phyloP scores from a whole-genome alignment of 2,113 vertebrate genomes.

The Psittacara wagleri region DNA sequence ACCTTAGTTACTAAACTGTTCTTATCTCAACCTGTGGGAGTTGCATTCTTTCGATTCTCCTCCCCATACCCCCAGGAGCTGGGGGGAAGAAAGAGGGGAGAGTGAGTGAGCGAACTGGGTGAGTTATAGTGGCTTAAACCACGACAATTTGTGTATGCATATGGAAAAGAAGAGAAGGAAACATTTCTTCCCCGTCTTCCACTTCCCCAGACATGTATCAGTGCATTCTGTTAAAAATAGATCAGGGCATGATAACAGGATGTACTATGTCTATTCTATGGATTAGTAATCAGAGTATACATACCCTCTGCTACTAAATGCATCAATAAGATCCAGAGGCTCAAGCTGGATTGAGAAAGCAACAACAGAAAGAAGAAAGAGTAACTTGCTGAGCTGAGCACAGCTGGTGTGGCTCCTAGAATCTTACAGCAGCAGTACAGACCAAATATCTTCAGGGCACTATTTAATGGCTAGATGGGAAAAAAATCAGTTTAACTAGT shows the following conservation, averaged over 20 bases:
- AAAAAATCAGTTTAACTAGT: not conserved
- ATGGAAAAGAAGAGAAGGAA: not conserved
- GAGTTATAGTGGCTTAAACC: no score
- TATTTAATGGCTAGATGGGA: not conserved
- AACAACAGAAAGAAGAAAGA: not conserved
- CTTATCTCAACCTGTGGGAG: no score
- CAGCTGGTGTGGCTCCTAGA: not conserved
- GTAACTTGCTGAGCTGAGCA: not conserved
- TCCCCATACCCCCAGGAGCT: no score
- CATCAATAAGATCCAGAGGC: not conserved
- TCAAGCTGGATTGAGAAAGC: not conserved
- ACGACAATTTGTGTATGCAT: no score
- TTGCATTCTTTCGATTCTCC: no score
- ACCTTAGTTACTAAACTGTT: no score
- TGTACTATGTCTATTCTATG: not conserved
- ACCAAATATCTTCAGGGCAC: not conserved
- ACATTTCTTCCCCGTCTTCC: fast-evolving
- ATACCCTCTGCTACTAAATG: not conserved
- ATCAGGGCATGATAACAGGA: not conserved
- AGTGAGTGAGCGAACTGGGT: no score
- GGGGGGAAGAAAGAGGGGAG: no score
- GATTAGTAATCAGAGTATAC: not conserved
- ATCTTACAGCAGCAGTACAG: not conserved
- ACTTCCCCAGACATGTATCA: not conserved
- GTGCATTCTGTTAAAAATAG: not conserved